These are phyloP conservation scores for Sprattus sprattus DNA, from an alignment of 2,113 vertebrate species.

Conservation along the genomic window DNA sequence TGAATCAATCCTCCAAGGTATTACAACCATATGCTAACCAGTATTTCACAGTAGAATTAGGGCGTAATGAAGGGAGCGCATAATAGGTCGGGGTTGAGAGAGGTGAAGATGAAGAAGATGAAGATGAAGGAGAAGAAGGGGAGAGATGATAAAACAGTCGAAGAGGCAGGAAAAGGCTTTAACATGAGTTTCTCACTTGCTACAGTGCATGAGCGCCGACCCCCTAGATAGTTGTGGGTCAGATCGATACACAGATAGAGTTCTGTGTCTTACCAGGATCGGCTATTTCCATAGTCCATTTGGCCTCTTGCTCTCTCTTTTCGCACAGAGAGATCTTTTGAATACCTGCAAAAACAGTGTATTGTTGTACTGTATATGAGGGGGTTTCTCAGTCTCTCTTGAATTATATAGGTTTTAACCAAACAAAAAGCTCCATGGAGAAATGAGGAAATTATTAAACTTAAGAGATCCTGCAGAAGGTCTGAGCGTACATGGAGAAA, in stretches of 20 bases:
- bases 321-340: background rate
- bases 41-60: background rate
- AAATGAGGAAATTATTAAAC: too few relatives aligned
- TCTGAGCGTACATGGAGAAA: too few relatives aligned
- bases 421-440: too few relatives aligned
- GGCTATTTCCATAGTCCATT: background rate
- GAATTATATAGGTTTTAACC: too few relatives aligned
- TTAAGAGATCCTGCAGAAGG: too few relatives aligned
- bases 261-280: background rate
- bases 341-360: background rate
- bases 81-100: background rate
- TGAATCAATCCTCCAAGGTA: background rate
- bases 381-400: background rate
- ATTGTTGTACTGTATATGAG: background rate
- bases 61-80: background rate
- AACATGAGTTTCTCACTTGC: background rate
- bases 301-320: background rate
- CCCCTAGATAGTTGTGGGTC: background rate
- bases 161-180: too few relatives aligned
- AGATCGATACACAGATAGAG: background rate
- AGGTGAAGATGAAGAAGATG: background rate
- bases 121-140: too few relatives aligned
- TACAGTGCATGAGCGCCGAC: background rate
- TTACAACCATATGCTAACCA: background rate
- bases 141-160: too few relatives aligned